phyloP scores from a whole-genome alignment of 2,888 invertebrate species.

The Euphydryas editha region DNA sequence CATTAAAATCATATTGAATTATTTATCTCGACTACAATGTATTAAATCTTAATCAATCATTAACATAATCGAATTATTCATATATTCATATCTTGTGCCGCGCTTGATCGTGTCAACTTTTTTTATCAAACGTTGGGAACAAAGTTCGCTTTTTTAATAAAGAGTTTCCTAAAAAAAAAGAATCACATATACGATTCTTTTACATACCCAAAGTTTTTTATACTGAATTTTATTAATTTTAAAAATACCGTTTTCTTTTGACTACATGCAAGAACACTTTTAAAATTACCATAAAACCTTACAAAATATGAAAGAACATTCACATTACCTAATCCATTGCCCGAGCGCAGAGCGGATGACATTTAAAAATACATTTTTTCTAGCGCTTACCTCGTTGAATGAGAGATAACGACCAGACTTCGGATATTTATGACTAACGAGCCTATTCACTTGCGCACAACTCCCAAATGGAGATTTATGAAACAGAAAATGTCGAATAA shows the following conservation, averaged over 20 bases:
- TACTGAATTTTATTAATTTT: too few relatives aligned
- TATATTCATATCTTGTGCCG: conserved; percentile 1
- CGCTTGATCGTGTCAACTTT: neutral
- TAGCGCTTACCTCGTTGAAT: conserved; percentile 56
- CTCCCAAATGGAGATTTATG: conserved; percentile 79
- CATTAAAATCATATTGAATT: too few relatives aligned
- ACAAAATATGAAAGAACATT: conserved; percentile 10
- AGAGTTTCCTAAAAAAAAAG: neutral
- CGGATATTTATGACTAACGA: conserved; percentile 82
- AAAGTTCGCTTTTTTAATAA: neutral
- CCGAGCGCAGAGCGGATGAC: conserved; percentile 45
- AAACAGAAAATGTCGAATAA: conserved; percentile 75
- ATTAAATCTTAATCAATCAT: conserved; percentile 2
- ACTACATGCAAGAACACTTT: neutral
- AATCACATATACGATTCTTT: too few relatives aligned
- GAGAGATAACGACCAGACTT: conserved; percentile 77
- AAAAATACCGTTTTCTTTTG: too few relatives aligned
- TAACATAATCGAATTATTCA: conserved; percentile 8
- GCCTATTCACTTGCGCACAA: conserved; percentile 75
- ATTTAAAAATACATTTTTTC: conserved; percentile 40
- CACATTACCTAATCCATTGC: conserved; percentile 34
- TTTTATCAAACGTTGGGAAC: neutral
- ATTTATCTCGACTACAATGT: too few relatives aligned
- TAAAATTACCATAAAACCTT: neutral
- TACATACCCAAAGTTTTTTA: too few relatives aligned